These are phyloP conservation scores for Cyanistes caeruleus DNA, from an alignment of 2,113 vertebrate species.

Conservation along the genomic window DNA sequence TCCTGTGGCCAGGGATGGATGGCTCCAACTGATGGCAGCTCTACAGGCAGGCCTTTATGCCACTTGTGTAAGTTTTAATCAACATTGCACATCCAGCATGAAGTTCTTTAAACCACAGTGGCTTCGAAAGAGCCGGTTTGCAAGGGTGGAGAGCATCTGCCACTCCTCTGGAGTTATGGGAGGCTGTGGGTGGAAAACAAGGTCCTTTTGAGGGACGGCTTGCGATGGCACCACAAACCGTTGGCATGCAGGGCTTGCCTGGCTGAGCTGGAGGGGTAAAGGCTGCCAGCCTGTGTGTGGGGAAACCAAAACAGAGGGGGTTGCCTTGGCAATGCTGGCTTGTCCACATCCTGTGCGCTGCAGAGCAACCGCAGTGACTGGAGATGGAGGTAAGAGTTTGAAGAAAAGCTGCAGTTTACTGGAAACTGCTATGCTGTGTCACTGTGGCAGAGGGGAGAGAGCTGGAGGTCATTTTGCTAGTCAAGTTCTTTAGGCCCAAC, in stretches of 20 bases:
- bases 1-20: neutral
- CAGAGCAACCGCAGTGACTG: neutral
- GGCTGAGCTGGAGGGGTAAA: neutral
- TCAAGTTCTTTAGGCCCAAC: neutral
- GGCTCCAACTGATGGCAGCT: neutral
- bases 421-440: neutral
- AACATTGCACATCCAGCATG: neutral
- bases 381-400: neutral
- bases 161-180: neutral
- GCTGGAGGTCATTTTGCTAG: neutral
- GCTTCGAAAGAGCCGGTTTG: neutral
- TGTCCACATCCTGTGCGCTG: neutral
- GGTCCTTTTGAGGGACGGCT: neutral
- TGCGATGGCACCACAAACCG: neutral
- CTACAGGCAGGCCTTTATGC: neutral
- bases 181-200: neutral
- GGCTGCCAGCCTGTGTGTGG: neutral
- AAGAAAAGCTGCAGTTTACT: neutral
- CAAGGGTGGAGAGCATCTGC: constrained; percentile 37
- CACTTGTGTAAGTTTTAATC: neutral
- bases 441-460: neutral
- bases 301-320: constrained; percentile 26
- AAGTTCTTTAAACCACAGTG: neutral
- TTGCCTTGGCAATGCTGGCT: constrained; percentile 12
- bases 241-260: neutral